Conservation (phyloP, 2,113 vertebrate genomes). For the Arvicanthis niloticus region DNA sequence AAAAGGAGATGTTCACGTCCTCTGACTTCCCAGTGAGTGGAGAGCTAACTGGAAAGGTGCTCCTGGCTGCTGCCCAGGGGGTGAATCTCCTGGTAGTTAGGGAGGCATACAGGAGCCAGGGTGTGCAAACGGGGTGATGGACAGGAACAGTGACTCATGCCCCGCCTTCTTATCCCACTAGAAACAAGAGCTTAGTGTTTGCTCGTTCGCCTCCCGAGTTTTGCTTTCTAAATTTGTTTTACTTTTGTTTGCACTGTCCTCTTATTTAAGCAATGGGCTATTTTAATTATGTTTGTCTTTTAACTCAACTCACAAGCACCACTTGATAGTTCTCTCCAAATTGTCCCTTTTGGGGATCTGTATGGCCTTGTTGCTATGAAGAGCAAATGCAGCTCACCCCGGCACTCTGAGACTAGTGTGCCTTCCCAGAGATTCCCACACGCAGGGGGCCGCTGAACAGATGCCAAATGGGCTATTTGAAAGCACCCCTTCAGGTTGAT, state of each 20-base stretch:
- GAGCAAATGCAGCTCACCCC: background rate
- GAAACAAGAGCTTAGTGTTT: background rate
- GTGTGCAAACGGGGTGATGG: slow-evolving; percentile 22
- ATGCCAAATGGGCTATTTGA: background rate
- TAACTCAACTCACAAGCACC: background rate
- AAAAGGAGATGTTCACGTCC: background rate
- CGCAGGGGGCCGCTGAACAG: background rate
- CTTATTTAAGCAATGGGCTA: background rate
- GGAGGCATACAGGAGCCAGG: background rate
- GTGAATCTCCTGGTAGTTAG: slow-evolving; percentile 45
- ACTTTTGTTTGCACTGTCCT: background rate
- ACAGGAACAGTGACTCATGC: slow-evolving; percentile 36
- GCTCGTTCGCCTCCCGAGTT: background rate
- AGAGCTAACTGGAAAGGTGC: background rate
- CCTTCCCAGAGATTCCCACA: background rate
- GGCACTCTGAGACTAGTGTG: background rate
- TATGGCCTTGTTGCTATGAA: background rate
- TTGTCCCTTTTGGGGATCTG: background rate
- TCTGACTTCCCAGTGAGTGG: background rate
- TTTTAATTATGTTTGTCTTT: slow-evolving; percentile 41
- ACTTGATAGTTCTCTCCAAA: background rate
- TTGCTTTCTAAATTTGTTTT: slow-evolving; percentile 37
- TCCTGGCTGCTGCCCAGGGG: background rate
- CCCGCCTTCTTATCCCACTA: slow-evolving; percentile 26
- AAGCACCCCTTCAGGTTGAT: background rate